A percentile compares a stretch with the other conserved stretches of the same genome.
Evolutionary conservation across 2,797 vertebrate genomes (phyloP).

Genomic region (Mastacembelus armatus): DNA sequence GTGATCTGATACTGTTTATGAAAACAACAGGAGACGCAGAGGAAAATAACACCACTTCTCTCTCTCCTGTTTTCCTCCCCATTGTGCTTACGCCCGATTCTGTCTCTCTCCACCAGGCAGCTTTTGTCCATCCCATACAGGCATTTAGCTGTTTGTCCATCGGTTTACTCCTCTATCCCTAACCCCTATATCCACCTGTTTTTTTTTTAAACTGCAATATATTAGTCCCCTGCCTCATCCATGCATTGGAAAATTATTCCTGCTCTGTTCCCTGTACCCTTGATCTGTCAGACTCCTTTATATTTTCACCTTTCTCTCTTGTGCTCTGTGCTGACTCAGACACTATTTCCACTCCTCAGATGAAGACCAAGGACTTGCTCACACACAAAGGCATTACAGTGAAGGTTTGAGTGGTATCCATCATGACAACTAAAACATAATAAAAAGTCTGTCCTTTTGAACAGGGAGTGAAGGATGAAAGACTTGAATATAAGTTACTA

Average conservation of each 20-base stretch:
- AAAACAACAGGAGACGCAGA: not conserved
- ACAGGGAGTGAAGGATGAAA: not conserved
- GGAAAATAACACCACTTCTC: conserved; percentile 17
- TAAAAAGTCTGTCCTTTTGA: not conserved
- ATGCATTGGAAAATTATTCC: conserved; percentile 3
- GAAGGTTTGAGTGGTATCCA: no score
- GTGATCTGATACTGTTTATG: not conserved
- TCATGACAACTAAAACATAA: not conserved
- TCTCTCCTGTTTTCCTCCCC: conserved; percentile 7
- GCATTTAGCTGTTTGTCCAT: conserved; percentile 34
- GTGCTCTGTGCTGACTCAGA: not conserved
- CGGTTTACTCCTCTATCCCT: conserved; percentile 6
- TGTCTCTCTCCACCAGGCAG: not conserved
- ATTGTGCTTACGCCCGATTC: not conserved
- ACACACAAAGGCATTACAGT: not conserved
- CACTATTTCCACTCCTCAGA: not conserved
- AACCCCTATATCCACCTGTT: not conserved
- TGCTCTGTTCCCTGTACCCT: not conserved
- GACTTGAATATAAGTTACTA: not conserved
- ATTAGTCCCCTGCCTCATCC: not conserved
- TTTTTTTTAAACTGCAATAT: not conserved
- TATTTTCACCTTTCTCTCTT: conserved; percentile 23
- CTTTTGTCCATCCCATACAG: conserved; percentile 23
- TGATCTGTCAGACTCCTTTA: conserved; percentile 27
- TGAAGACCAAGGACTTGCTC: not conserved